Evolutionary conservation across 2,888 invertebrate species (phyloP).

Genomic region (Autographa gamma): DNA sequence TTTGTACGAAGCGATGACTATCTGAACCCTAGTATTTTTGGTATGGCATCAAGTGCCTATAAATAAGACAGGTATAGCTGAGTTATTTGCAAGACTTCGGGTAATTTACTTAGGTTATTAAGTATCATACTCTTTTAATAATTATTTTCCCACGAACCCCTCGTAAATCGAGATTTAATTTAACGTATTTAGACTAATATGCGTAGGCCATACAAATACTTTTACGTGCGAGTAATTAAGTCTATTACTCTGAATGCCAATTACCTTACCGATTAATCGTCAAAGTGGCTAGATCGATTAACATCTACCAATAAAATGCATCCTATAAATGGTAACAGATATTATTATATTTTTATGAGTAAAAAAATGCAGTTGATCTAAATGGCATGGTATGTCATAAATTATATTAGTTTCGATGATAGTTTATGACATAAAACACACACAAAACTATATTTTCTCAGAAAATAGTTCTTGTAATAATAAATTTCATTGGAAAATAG

Average conservation of each 20-base stretch:
- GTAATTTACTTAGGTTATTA: too few relatives aligned
- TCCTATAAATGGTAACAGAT: not conserved
- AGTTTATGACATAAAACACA: too few relatives aligned
- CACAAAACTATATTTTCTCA: not conserved
- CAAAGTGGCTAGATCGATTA: not conserved
- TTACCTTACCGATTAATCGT: not conserved
- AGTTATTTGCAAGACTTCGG: too few relatives aligned
- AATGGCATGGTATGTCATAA: not conserved
- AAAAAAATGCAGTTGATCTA: not conserved
- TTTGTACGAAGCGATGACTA: too few relatives aligned
- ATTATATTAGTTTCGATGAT: too few relatives aligned
- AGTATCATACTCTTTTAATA: not conserved
- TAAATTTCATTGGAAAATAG: slow-evolving; percentile 20
- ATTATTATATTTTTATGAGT: not conserved
- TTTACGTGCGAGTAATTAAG: slow-evolving; percentile 4
- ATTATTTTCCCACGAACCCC: not conserved
- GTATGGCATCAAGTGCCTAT: too few relatives aligned
- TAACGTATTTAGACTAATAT: not conserved
- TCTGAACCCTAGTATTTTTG: too few relatives aligned
- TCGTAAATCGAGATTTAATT: not conserved
- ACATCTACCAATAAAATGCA: slow-evolving; percentile 1
- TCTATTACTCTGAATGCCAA: not conserved
- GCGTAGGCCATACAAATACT: slow-evolving; percentile 1
- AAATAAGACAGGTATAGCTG: too few relatives aligned
- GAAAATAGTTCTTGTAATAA: slow-evolving; percentile 9